Base-by-base conservation (phyloP, 2,888 invertebrate species). In the Netelia virgata region DNA sequence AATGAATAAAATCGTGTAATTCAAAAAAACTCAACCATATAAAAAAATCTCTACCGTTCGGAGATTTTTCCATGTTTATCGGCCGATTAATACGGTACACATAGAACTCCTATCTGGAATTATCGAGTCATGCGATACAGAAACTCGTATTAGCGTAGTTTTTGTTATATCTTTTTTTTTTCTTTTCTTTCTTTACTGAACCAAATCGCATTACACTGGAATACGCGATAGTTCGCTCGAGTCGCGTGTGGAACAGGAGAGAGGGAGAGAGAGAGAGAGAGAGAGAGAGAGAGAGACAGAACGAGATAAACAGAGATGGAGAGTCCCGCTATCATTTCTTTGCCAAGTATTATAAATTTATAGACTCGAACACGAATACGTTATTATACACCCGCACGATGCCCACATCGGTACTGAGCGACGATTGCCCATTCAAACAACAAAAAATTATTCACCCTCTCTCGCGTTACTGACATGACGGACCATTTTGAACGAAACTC, bases 361-460 rank as follows among this genome's bases (percentile, higher is more conserved):
- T 90, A 86, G 85, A 78, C 63, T 73, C 75, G 80, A 80, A 85
- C 90, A 90, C 89, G 90, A 89, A 87, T 88, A 86, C 84, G 82
- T 83, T 84, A 86, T 88, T 88, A 88, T 47, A 53, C 23, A 14
- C 10, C 47, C 50, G 10, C 18, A 36, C n/a, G 11, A 18, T 18
- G 18, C 36, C n/a, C 47, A 61, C 76, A 72, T 72, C 55, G 10
- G 47, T n/a, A 57, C 68, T n/a, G 73, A 18, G 81, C 87, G 85
- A 86, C 86, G 86, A 89, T 91, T 90, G 87, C 88, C 87, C 89
- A 88, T 90, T 89, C 89, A 90, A 90, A 90, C 88, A 89, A 89
- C 86, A 73, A 87, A 86, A 88, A 78, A 81, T 70, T 66, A 78
- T 84, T 82, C 81, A 68, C 55, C 55, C 70, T 47, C 59, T 50